Evolutionary conservation across 1,140 invertebrate species (phyloP).

Genomic region (Parasteatoda tepidariorum): DNA sequence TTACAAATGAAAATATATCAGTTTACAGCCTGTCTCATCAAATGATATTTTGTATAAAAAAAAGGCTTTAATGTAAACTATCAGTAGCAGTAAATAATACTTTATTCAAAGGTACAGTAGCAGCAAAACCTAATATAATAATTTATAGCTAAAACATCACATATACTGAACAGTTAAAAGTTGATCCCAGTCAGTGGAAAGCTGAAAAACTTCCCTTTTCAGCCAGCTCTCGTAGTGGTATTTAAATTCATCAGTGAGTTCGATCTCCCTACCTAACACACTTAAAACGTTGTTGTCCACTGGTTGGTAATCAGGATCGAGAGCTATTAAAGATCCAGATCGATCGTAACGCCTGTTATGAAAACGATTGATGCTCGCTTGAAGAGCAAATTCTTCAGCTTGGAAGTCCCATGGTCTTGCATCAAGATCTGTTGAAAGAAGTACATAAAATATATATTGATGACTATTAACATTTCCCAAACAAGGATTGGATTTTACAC

Average conservation of each 20-base stretch:
- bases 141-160: slow-evolving; percentile 15
- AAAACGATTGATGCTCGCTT: slow-evolving; percentile 94
- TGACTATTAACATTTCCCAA: too few relatives aligned
- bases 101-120: neutral
- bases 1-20: too few relatives aligned
- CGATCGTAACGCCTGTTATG: slow-evolving; percentile 88
- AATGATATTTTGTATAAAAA: too few relatives aligned
- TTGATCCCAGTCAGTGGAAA: slow-evolving; percentile 76
- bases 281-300: slow-evolving; percentile 87
- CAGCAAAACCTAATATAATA: neutral
- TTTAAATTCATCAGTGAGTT: slow-evolving; percentile 95
- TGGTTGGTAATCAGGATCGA: slow-evolving; percentile 81
- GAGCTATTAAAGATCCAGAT: slow-evolving; percentile 58
- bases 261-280: slow-evolving; percentile 78
- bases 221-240: slow-evolving; percentile 96
- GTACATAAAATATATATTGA: too few relatives aligned
- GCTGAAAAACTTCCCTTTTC: slow-evolving; percentile 94
- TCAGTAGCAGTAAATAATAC: too few relatives aligned
- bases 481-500: too few relatives aligned
- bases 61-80: too few relatives aligned
- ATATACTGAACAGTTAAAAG: slow-evolving; percentile 66
- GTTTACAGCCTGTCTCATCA: too few relatives aligned
- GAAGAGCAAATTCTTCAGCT: slow-evolving; percentile 94
- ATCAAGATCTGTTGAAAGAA: slow-evolving; percentile 82
- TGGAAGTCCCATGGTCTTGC: slow-evolving; percentile 99